These are phyloP conservation scores for Xanthostigma xanthostigma DNA, from an alignment of 2,888 invertebrate species.

Conservation along the genomic window DNA sequence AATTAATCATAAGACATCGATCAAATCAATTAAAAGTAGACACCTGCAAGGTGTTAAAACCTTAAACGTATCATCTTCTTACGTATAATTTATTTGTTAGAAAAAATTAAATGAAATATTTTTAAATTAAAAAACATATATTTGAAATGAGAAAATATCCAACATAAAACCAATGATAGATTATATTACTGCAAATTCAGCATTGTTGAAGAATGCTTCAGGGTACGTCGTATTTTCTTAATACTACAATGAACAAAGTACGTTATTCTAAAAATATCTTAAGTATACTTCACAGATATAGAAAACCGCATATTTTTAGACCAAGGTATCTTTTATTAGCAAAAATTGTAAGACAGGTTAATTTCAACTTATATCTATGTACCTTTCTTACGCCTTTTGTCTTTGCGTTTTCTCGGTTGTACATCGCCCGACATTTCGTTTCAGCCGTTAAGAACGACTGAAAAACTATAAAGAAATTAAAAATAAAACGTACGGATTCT, in stretches of 20 bases:
- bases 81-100: neutral
- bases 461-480: too few relatives aligned
- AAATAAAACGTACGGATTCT: too few relatives aligned
- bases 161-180: too few relatives aligned
- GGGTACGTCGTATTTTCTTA: too few relatives aligned
- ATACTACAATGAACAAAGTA: neutral
- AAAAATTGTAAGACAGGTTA: constrained; percentile 3
- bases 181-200: too few relatives aligned
- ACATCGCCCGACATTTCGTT: constrained; percentile 67
- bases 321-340: constrained; percentile 8
- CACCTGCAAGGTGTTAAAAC: neutral
- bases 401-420: constrained; percentile 73
- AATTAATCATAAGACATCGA: neutral
- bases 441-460: too few relatives aligned
- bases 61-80: neutral
- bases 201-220: too few relatives aligned
- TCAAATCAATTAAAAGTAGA: neutral
- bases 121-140: neutral
- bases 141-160: too few relatives aligned
- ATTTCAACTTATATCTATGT: constrained; percentile 18
- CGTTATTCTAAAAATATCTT: neutral
- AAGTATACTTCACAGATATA: constrained; percentile 1
- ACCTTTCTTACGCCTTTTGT: constrained; percentile 74
- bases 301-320: constrained; percentile 1
- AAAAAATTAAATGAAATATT: neutral